Conservation (phyloP, 2,888 invertebrate species). For the Digitonthophagus gazella region DNA sequence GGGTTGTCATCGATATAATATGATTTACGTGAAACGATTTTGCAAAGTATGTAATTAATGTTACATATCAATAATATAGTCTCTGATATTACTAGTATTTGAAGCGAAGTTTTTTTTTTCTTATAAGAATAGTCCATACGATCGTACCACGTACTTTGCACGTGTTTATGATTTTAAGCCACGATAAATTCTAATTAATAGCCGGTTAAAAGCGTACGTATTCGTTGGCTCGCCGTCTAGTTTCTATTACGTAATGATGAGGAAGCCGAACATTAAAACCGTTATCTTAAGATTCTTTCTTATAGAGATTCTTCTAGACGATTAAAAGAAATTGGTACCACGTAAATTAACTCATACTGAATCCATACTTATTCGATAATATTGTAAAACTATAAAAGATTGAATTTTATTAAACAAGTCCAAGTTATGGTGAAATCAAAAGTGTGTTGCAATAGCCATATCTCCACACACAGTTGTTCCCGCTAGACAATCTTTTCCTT, state of each 20-base stretch:
- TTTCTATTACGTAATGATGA: not conserved
- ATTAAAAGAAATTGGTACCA: not conserved
- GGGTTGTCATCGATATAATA: not conserved
- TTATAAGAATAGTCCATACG: not conserved
- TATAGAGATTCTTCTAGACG: not conserved
- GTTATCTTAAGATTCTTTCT: not conserved
- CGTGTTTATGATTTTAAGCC: not conserved
- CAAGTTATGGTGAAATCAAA: no score
- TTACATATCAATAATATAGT: not conserved
- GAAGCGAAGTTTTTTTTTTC: constrained; percentile 17
- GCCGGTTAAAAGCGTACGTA: not conserved
- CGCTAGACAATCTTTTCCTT: not conserved
- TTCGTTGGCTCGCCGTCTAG: not conserved
- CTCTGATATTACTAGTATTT: constrained; percentile 4
- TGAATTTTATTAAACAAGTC: no score
- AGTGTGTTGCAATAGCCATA: no score
- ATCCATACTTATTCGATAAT: no score
- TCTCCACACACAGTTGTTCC: not conserved
- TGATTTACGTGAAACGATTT: not conserved
- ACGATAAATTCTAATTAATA: not conserved
- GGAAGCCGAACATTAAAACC: not conserved
- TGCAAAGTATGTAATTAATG: not conserved
- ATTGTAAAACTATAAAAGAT: no score
- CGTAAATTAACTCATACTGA: not conserved
- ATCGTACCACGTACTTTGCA: not conserved